Evolutionary conservation across 2,113 vertebrate species (phyloP).

Genomic region (Piaya cayana): DNA sequence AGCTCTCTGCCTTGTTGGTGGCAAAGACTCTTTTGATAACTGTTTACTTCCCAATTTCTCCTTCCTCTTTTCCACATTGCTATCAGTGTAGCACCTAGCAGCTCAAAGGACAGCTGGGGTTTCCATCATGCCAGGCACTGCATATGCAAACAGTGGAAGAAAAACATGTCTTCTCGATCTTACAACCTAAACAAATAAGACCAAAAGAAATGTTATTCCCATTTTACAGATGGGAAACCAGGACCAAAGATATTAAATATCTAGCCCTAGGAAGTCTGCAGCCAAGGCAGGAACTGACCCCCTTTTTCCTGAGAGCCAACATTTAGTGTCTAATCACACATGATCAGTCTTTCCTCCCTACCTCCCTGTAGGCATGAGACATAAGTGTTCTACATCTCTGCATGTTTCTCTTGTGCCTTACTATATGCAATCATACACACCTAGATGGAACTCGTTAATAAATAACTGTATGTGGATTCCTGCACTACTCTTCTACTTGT

Average conservation of each 20-base stretch:
- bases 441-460: slow-evolving; percentile 34
- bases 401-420: not conserved
- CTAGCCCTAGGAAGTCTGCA: slow-evolving; percentile 34
- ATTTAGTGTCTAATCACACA: slow-evolving; percentile 18
- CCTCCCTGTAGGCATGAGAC: slow-evolving; percentile 54
- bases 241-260: slow-evolving; percentile 43
- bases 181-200: slow-evolving; percentile 18
- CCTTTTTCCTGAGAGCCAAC: slow-evolving; percentile 27
- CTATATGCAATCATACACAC: not conserved
- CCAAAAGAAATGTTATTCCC: slow-evolving; percentile 29
- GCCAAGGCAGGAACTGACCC: slow-evolving; percentile 48
- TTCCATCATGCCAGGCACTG: not conserved
- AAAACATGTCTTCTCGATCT: not conserved
- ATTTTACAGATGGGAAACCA: slow-evolving; percentile 24
- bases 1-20: not conserved
- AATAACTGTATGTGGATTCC: not conserved
- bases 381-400: slow-evolving; percentile 43
- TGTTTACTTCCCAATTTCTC: not conserved
- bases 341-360: slow-evolving; percentile 58
- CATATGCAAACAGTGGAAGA: not conserved
- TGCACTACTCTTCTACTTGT: slow-evolving; percentile 24
- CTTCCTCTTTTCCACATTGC: not conserved
- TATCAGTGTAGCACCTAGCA: not conserved
- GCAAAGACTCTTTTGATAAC: not conserved
- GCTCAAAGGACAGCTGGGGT: not conserved